A percentile compares a stretch with the other conserved stretches of the same genome.
Conservation (phyloP, 2,797 vertebrate species). For the Setipinna tenuifilis region DNA sequence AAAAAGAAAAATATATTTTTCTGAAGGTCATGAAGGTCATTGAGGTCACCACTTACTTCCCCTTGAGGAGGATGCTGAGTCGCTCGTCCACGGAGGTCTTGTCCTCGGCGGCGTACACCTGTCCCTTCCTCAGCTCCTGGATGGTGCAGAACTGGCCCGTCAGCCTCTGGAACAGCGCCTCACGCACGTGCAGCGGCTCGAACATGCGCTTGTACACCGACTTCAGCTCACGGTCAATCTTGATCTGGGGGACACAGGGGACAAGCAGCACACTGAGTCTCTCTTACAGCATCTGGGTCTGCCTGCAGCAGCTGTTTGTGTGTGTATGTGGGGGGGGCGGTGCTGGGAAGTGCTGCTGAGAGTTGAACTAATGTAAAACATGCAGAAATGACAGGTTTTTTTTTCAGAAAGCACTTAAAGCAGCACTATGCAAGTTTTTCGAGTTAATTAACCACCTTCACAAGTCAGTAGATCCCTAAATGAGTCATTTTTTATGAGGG, state of each 20-base stretch:
- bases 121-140: conserved; percentile 87
- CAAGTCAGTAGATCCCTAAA: too few relatives aligned
- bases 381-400: not conserved
- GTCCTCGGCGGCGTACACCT: conserved; percentile 92
- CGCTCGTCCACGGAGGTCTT: conserved; percentile 96
- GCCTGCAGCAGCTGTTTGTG: too few relatives aligned
- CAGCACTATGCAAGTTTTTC: too few relatives aligned
- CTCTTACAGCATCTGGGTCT: not conserved
- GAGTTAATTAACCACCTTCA: too few relatives aligned
- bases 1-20: too few relatives aligned
- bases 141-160: conserved; percentile 98
- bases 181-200: conserved; percentile 91
- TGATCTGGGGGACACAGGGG: conserved; percentile 79
- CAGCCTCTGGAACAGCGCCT: conserved; percentile 90
- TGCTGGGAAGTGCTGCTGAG: not conserved
- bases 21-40: too few relatives aligned
- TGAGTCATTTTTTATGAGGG: too few relatives aligned
- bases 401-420: not conserved
- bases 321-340: not conserved
- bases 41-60: conserved; percentile 78
- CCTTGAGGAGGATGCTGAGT: conserved; percentile 95
- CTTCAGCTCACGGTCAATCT: conserved; percentile 91
- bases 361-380: not conserved
- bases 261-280: not conserved
- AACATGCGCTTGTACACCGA: conserved; percentile 92